Evolutionary conservation across 1,140 invertebrate genomes (phyloP).

Genomic region (Triops longicaudatus): DNA sequence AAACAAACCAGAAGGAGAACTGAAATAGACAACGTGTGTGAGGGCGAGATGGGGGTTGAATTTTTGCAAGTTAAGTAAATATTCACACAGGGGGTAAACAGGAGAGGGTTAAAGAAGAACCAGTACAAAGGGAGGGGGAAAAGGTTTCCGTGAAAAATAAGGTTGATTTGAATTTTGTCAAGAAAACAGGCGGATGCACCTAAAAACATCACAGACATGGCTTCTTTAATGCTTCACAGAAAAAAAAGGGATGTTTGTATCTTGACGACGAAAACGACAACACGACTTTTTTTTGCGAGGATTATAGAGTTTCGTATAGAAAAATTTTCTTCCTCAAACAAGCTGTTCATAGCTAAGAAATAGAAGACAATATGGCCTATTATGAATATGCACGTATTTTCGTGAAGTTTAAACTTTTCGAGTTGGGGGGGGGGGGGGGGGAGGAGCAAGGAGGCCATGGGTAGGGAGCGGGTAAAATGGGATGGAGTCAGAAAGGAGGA

Average conservation of each 20-base stretch:
- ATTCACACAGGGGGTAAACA: not conserved
- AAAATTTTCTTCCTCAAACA: conserved; percentile 9
- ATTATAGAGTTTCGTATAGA: conserved; percentile 15
- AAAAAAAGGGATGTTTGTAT: conserved; percentile 10
- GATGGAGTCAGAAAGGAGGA: not conserved
- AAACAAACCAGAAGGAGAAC: not conserved
- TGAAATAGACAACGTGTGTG: not conserved
- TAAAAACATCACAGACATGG: conserved; percentile 12
- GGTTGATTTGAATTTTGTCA: conserved; percentile 2
- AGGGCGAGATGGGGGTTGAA: not conserved
- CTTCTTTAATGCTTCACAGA: not conserved
- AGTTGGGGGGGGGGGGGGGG: not conserved
- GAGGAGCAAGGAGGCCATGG: not conserved
- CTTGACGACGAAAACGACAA: conserved; percentile 13
- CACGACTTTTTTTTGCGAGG: conserved; percentile 9
- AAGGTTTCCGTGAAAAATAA: not conserved
- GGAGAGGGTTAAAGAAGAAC: not conserved
- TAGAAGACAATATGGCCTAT: not conserved
- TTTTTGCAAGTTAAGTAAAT: conserved; percentile 9
- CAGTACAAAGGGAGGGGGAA: not conserved
- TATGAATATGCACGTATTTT: conserved; percentile 5
- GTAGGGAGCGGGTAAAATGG: not conserved
- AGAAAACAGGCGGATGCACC: conserved; percentile 9
- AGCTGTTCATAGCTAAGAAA: conserved; percentile 12
- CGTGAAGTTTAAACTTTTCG: not conserved